Conservation (phyloP, 2,888 invertebrate species). For the Baronia brevicornis region DNA sequence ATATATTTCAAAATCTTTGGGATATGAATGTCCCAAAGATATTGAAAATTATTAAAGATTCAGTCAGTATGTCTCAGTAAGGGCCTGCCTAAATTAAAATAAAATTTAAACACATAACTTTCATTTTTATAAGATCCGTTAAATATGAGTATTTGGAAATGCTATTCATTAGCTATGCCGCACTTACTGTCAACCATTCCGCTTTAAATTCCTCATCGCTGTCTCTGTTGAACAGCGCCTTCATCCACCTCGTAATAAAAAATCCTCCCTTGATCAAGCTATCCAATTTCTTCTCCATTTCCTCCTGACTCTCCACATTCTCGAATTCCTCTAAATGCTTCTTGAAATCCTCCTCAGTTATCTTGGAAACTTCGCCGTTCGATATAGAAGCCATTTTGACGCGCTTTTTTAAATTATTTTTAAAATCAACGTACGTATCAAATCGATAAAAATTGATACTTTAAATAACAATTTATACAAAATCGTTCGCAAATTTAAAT, state of each 20-base stretch:
- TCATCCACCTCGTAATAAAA: constrained; percentile 53
- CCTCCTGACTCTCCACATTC: constrained; percentile 37
- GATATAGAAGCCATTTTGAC: constrained; percentile 40
- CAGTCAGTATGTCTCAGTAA: no score
- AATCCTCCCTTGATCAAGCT: constrained; percentile 38
- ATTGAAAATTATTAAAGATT: no score
- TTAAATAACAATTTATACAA: no score
- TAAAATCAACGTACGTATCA: background rate
- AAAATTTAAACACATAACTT: no score
- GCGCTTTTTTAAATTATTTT: constrained; percentile 16
- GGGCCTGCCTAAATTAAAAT: no score
- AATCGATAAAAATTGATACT: no score
- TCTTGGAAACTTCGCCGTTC: constrained; percentile 17
- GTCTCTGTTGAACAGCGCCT: constrained; percentile 46
- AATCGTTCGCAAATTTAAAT: no score
- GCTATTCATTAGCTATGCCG: background rate
- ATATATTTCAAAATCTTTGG: no score
- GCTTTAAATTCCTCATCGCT: constrained; percentile 43
- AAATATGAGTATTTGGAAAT: no score
- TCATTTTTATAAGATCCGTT: no score
- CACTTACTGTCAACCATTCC: constrained; percentile 57
- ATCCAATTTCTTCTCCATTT: constrained; percentile 39
- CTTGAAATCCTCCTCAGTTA: constrained; percentile 34
- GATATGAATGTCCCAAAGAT: no score
- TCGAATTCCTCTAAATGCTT: constrained; percentile 41